These are phyloP conservation scores for Pangasius krempfi DNA, from an alignment of 2,797 vertebrate species.

Conservation along the genomic window DNA sequence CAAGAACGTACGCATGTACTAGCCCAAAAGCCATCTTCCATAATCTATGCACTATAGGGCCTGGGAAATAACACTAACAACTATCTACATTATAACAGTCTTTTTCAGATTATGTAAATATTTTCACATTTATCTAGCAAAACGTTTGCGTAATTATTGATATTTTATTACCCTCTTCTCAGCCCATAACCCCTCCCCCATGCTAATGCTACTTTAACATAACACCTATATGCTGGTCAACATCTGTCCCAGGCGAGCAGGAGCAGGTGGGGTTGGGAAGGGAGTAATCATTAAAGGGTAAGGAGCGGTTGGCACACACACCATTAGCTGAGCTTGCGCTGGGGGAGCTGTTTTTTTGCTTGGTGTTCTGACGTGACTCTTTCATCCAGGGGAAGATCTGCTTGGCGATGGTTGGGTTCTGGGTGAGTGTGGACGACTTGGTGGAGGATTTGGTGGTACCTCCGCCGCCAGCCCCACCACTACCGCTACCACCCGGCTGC, in stretches of 20 bases:
- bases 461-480: constrained; percentile 53
- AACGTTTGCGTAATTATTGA: neutral
- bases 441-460: constrained; percentile 75
- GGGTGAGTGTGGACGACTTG: constrained; percentile 81
- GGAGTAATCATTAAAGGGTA: constrained; percentile 43
- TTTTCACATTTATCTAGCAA: neutral
- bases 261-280: constrained; percentile 42
- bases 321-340: constrained; percentile 86
- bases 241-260: constrained; percentile 35
- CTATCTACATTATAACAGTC: neutral
- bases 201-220: constrained; percentile 31
- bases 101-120: constrained; percentile 11
- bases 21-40: neutral
- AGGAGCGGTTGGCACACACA: constrained; percentile 68
- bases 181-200: constrained; percentile 2
- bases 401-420: constrained; percentile 87
- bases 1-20: neutral
- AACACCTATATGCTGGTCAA: constrained; percentile 37
- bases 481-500: constrained; percentile 73
- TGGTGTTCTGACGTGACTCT: constrained; percentile 93
- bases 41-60: neutral
- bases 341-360: constrained; percentile 95
- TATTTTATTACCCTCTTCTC: neutral
- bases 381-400: constrained; percentile 99
- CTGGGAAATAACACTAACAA: neutral